These are phyloP conservation scores for Sebastes iracundus DNA, from an alignment of 2,797 vertebrate genomes.

Conservation along the genomic window DNA sequence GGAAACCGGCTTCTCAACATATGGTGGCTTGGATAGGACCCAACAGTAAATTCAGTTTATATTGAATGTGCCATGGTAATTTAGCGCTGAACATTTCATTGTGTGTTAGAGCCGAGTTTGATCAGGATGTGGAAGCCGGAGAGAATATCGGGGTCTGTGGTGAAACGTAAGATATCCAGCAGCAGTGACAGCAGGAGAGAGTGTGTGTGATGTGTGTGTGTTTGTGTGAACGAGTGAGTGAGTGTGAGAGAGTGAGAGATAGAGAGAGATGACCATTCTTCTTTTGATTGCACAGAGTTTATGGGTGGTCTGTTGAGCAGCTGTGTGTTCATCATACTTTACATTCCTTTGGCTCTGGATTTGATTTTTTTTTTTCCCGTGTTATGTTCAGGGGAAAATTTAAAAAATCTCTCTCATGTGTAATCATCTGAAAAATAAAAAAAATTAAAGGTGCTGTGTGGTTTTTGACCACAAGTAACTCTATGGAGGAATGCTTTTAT, in stretches of 20 bases:
- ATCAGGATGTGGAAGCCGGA: constrained; percentile 64
- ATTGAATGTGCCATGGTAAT: constrained; percentile 78
- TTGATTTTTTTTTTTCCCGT: constrained; percentile 5
- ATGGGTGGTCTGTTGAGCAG: constrained; percentile 44
- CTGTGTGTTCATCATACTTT: constrained; percentile 39
- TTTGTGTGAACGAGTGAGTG: not conserved
- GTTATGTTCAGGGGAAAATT: constrained; percentile 1
- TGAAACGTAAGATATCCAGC: constrained; percentile 49
- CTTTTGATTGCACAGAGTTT: constrained; percentile 3
- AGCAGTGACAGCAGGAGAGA: constrained; percentile 23
- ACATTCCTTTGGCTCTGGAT: constrained; percentile 38
- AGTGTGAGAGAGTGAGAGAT: not conserved
- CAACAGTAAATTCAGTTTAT: constrained; percentile 78
- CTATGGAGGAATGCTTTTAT: not conserved
- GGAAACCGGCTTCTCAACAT: constrained; percentile 66
- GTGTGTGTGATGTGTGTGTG: not conserved
- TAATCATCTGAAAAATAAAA: constrained; percentile 5
- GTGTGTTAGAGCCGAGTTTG: constrained; percentile 59
- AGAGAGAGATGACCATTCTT: not conserved
- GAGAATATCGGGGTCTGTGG: constrained; percentile 18
- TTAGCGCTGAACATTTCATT: constrained; percentile 74
- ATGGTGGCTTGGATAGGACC: constrained; percentile 73
- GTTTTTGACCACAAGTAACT: not conserved
- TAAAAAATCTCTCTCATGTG: not conserved
- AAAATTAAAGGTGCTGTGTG: not conserved